Conservation (phyloP, 2,888 invertebrate species). For the Entomobrya proxima region DNA sequence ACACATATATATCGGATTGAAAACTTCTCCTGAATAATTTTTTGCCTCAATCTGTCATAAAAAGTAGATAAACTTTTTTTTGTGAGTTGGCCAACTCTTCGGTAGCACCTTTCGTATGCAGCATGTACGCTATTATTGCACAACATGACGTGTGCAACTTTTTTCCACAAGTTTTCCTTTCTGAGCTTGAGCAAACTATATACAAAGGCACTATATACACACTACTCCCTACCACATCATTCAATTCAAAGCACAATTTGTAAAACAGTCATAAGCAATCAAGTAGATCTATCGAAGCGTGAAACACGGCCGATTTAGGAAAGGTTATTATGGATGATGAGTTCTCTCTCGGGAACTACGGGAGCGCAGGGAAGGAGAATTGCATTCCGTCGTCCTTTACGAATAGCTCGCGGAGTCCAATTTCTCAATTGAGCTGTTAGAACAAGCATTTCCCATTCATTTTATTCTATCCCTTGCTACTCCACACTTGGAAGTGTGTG, state of each 20-base stretch:
- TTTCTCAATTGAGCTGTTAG: conserved; percentile 2
- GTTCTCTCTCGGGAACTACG: background rate
- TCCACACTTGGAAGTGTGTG: background rate
- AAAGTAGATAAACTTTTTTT: background rate
- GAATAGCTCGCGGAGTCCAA: background rate
- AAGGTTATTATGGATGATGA: background rate
- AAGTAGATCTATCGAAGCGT: conserved; percentile 4
- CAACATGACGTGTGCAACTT: too few relatives aligned
- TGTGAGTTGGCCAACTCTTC: background rate
- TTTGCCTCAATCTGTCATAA: background rate
- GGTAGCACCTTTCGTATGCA: background rate
- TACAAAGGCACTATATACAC: too few relatives aligned
- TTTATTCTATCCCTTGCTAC: background rate
- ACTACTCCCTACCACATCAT: background rate
- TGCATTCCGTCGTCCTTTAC: background rate
- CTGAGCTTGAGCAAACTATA: background rate
- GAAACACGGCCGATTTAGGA: conserved; percentile 9
- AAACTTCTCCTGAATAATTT: too few relatives aligned
- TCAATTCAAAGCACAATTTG: conserved; percentile 28
- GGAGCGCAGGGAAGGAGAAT: background rate
- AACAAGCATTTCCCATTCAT: conserved; percentile 2
- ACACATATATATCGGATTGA: too few relatives aligned
- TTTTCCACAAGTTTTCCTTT: conserved; percentile 9
- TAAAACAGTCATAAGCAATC: conserved; percentile 31
- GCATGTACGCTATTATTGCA: too few relatives aligned